Percentiles rank a stretch among this genome's conserved stretches.
Conservation (phyloP, 64 coral and sea anemone genomes). For the Porites lutea region DNA sequence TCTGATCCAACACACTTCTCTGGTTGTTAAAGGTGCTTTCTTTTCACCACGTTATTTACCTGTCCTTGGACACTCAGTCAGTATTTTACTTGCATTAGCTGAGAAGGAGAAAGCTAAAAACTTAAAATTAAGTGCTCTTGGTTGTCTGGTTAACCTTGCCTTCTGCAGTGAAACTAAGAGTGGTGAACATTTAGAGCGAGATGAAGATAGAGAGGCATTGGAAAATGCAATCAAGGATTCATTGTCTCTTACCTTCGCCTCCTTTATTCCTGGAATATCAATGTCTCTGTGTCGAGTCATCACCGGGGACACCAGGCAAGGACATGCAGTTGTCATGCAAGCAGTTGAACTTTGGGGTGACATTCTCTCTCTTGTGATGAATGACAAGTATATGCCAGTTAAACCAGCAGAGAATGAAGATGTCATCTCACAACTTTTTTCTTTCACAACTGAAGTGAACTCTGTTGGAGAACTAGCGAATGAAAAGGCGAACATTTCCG, state of each 20-base stretch:
- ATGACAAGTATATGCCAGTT: constrained; percentile 65
- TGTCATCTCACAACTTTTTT: constrained; percentile 48
- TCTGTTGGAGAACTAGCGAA: not conserved
- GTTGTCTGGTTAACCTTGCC: constrained; percentile 68
- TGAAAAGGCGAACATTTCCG: not conserved
- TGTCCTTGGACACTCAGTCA: constrained; percentile 72
- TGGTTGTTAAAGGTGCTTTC: constrained; percentile 66
- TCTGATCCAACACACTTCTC: constrained; percentile 58
- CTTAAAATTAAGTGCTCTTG: constrained; percentile 72
- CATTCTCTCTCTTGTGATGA: constrained; percentile 79
- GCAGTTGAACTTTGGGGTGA: constrained; percentile 67
- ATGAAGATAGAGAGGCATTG: constrained; percentile 28
- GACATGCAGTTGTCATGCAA: constrained; percentile 59
- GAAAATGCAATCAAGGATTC: constrained; percentile 67
- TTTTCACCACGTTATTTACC: constrained; percentile 74
- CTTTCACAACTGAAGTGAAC: constrained; percentile 24
- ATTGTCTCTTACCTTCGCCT: constrained; percentile 71
- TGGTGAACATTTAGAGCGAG: not conserved
- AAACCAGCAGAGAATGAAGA: constrained; percentile 34
- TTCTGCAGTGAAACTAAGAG: constrained; percentile 18
- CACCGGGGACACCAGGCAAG: constrained; percentile 60
- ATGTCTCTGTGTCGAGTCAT: constrained; percentile 72
- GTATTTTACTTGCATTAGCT: constrained; percentile 56
- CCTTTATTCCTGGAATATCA: constrained; percentile 93
- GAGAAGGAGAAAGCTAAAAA: constrained; percentile 78